Base-by-base conservation (phyloP, 2,113 vertebrate species). In the Galbula dea region DNA sequence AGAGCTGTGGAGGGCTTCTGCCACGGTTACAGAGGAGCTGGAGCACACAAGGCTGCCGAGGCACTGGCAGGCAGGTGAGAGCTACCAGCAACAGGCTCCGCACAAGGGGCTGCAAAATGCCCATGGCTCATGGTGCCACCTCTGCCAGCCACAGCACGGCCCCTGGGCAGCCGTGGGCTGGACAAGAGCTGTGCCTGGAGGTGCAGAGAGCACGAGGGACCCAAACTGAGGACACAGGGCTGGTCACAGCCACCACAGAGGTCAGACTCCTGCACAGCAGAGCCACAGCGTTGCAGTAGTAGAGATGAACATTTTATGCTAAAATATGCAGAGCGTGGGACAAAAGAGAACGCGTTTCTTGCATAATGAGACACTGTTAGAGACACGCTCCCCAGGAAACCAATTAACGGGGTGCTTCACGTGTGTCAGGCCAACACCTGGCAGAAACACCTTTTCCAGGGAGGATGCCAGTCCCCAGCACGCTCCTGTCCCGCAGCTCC, bases 351-450 rank as follows among this genome's bases (percentile, higher is more conserved):
- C 61, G 79, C 30, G 18, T 24, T 88, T 66, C 86, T 55, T 6
- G 58, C 63, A 63, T 84, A 94, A 92, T 58, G 73, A 95, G 82
- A 7, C 72, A 7, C 79, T 39, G 73, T 11, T 36, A 26, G 92
- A 80, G 36, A 61, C 67, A 4, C 30, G 77, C 83, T 97, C 95
- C 96, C 96, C 68, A 34, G 75, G 95, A 96, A 96, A 95, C 83
- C 93, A 93, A 94, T 95, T 92, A 94, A 58, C 85, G 23, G 18
- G 20, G 79, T 12, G 32, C 73, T 54, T 32, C 7, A 77, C 20
- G 66, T 10, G 19, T 37, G 90, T 49, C 80, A 76, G 88, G 67
- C 83, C 66, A 36, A 45, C 88, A 86, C 69, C 88, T 37, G 95
- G 76, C 59, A 30, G 6, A 63, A 18, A 1, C 55, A 19, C 77